Conservation (phyloP, 2,797 vertebrate genomes). For the Calcarius lapponicus region DNA sequence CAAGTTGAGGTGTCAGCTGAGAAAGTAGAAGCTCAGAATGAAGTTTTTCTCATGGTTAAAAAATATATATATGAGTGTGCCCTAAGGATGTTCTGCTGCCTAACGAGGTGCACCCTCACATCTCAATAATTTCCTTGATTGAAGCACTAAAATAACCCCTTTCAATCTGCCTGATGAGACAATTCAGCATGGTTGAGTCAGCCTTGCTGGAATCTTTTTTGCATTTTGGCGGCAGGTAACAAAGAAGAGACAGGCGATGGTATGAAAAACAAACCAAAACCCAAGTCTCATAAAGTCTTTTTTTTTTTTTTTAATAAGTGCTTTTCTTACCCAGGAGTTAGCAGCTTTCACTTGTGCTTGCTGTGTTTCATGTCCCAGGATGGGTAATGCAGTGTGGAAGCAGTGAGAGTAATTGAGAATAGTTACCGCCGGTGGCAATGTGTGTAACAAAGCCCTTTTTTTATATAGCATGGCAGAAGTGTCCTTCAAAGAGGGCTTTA, state of each 20-base stretch:
- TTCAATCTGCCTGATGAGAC: background rate
- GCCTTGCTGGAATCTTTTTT: background rate
- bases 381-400: background rate
- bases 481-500: background rate
- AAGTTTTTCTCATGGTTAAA: background rate
- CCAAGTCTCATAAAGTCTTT: fast-evolving
- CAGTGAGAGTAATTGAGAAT: background rate
- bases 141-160: background rate
- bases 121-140: background rate
- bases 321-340: background rate
- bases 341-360: background rate
- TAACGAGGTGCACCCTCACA: background rate
- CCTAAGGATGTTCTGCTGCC: background rate
- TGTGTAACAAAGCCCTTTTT: background rate
- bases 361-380: background rate
- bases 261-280: background rate
- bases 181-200: background rate
- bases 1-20: background rate
- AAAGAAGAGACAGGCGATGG: background rate
- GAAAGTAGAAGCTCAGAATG: background rate
- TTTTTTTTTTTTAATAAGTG: background rate
- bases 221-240: background rate
- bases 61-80: background rate
- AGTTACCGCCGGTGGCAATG: background rate
- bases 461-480: background rate